Evolutionary conservation across 2,113 vertebrate genomes (phyloP).

Genomic region (Ptilonorhynchus violaceus): DNA sequence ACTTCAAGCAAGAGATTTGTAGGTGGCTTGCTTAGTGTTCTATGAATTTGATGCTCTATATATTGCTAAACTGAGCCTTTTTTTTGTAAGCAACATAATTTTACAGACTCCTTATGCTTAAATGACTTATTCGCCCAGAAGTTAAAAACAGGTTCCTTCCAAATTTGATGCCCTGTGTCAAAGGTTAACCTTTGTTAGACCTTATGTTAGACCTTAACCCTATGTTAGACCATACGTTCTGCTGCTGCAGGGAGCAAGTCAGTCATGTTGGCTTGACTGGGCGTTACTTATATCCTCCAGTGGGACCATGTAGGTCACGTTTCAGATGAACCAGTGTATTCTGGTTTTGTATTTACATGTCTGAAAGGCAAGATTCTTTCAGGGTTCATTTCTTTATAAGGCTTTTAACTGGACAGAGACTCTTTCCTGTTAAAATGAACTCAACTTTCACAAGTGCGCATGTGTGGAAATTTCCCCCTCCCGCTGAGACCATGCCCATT

Average conservation of each 20-base stretch:
- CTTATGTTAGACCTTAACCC: no score
- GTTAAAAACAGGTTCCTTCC: neutral
- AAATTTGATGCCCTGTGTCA: neutral
- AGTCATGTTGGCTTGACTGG: neutral
- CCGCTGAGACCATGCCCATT: neutral
- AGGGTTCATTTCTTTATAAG: slow-evolving; percentile 2
- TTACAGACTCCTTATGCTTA: neutral
- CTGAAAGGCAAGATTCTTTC: neutral
- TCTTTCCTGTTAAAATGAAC: neutral
- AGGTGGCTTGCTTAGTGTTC: neutral
- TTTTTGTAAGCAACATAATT: neutral
- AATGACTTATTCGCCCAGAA: neutral
- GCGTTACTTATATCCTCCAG: neutral
- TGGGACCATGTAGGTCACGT: neutral
- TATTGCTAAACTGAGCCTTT: neutral
- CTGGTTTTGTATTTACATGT: neutral
- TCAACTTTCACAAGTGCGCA: neutral
- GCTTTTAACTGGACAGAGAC: neutral
- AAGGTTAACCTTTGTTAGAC: no score
- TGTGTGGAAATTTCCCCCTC: neutral
- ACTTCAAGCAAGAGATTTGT: slow-evolving; percentile 1
- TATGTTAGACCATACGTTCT: neutral
- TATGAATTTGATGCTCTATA: neutral
- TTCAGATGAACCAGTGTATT: neutral
- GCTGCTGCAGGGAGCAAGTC: neutral